phyloP scores from a whole-genome alignment of 2,888 invertebrate species.

The Tetranychus truncatus region DNA sequence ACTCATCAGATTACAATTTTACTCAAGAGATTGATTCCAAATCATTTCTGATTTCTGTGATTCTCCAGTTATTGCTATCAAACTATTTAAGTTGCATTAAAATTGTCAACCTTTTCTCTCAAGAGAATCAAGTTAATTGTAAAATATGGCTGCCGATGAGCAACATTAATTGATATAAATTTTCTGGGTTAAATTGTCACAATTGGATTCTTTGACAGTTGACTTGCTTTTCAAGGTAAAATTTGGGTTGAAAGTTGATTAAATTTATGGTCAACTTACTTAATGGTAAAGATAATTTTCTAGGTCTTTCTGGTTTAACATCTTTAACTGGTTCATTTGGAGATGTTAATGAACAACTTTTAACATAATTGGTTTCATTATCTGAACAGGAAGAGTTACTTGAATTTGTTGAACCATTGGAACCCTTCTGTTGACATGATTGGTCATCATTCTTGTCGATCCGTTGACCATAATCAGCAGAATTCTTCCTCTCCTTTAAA shows the following conservation, averaged over 20 bases:
- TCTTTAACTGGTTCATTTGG: not conserved
- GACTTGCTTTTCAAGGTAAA: not conserved
- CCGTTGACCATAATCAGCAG: not conserved
- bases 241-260: not conserved
- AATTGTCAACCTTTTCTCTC: not conserved
- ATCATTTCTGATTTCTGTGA: not conserved
- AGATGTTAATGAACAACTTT: not conserved
- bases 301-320: not conserved
- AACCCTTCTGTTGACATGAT: not conserved
- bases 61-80: not conserved
- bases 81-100: not conserved
- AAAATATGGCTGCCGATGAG: not conserved
- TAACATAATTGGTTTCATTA: not conserved
- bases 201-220: not conserved
- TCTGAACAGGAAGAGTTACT: not conserved
- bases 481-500: too few species aligned
- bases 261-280: constrained; percentile 3
- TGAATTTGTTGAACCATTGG: not conserved
- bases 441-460: not conserved
- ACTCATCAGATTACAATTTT: not conserved
- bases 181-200: too few species aligned
- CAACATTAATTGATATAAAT: not conserved
- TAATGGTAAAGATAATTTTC: constrained; percentile 2
- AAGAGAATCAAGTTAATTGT: not conserved
- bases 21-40: not conserved